phyloP scores from a whole-genome alignment of 53 echinoderm and acorn worm genomes.

The Actinopyga echinites region DNA sequence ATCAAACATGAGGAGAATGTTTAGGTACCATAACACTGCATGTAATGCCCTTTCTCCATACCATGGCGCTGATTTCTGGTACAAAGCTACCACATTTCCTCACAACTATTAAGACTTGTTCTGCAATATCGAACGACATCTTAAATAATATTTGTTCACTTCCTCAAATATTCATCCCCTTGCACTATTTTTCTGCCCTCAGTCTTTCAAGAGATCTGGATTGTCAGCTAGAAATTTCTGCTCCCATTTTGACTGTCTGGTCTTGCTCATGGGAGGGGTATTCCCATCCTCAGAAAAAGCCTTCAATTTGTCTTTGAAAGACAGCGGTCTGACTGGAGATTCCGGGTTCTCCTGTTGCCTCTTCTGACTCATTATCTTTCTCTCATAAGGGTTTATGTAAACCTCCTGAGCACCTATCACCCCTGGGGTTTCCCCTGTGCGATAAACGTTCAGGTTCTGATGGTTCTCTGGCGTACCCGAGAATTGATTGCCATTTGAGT shows the following conservation, averaged over 20 bases:
- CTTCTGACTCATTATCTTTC: slow-evolving; percentile 66
- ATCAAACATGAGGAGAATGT: no score
- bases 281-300: slow-evolving; percentile 75
- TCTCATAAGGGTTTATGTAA: slow-evolving; percentile 86
- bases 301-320: slow-evolving; percentile 94
- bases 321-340: slow-evolving; percentile 53
- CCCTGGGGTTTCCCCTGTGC: slow-evolving; percentile 80
- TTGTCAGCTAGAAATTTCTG: slow-evolving; percentile 89
- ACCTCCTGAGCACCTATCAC: slow-evolving; percentile 97
- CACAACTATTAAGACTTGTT: no score
- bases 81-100: no score
- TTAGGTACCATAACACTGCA: no score
- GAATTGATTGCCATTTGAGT: slow-evolving; percentile 53
- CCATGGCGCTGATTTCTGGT: no score
- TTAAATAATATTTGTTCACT: no score
- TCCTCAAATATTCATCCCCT: no score
- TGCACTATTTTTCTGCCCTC: background rate
- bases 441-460: slow-evolving; percentile 63
- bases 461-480: slow-evolving; percentile 63
- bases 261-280: slow-evolving; percentile 66
- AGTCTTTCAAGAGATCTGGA: slow-evolving; percentile 47
- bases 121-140: no score
- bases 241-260: slow-evolving; percentile 86
- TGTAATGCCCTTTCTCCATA: no score
- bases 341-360: slow-evolving; percentile 38